Evolutionary conservation across 2,888 invertebrate species (phyloP).

Genomic region (Ganaspis brasiliensis): DNA sequence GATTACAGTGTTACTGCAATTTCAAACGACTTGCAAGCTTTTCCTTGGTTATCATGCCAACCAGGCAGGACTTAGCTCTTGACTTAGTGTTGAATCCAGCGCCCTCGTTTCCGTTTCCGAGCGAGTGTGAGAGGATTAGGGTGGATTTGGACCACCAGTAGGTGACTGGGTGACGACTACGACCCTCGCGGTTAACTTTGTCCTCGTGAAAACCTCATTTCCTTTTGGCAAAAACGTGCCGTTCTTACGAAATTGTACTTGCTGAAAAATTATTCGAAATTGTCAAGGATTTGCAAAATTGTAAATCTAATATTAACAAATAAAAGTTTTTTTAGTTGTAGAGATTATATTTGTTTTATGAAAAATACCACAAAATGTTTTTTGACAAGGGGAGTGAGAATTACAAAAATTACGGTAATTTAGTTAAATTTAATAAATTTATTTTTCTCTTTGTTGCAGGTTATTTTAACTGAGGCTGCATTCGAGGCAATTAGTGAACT

Average conservation of each 20-base stretch:
- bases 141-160: slow-evolving; percentile 54
- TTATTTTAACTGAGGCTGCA: too few species aligned
- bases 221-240: slow-evolving; percentile 25
- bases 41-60: slow-evolving; percentile 66
- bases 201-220: slow-evolving; percentile 29
- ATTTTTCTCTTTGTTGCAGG: neutral
- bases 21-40: slow-evolving; percentile 42
- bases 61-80: slow-evolving; percentile 65
- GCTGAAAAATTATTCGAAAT: neutral
- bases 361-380: too few species aligned
- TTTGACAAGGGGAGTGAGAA: too few species aligned
- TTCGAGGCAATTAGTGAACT: too few species aligned
- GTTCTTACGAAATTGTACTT: neutral
- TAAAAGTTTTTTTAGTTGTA: too few species aligned
- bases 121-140: slow-evolving; percentile 56
- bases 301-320: too few species aligned
- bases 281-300: too few species aligned
- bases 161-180: slow-evolving; percentile 54
- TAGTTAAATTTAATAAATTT: neutral
- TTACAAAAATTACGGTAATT: too few species aligned
- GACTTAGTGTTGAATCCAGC: slow-evolving; percentile 48
- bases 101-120: slow-evolving; percentile 42
- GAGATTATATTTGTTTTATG: too few species aligned
- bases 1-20: slow-evolving; percentile 11
- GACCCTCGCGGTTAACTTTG: slow-evolving; percentile 40